Base-by-base conservation (phyloP, 2,113 vertebrate genomes). In the Myotis yumanensis region DNA sequence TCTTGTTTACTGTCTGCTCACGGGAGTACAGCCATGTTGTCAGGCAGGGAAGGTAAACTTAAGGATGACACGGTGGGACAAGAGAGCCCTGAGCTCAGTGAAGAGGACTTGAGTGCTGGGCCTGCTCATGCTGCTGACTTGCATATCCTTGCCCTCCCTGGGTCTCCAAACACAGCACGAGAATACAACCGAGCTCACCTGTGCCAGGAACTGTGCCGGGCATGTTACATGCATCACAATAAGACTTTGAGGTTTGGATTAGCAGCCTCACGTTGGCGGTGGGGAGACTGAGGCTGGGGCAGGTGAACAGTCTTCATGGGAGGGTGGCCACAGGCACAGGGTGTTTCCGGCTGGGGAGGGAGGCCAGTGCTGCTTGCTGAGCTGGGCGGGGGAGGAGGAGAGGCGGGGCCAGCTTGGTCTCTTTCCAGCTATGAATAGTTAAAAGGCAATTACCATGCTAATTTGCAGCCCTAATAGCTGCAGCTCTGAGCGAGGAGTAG, bases 401-500 rank as follows among this genome's bases (percentile, higher is more conserved):
- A 72, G 81, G 46, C 1, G 1, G 81, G 23, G 48, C 72, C 75
- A 18, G 73, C 37, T 54, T n/a, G 52, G 37, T 73, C 57, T 30
- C 76, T 95, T 96, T 92, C 94, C 97, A 93, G 95, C 96, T 98
- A 98, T 97, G 98, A 98, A 98, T 97, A 97, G 98, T 98, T 98
- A 98, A 99, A 98, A 99, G 98, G 98, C 99, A 99, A 99, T 99
- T 99, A 99, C 96, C 93, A 99, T 99, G 99, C 99, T 99, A 99
- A 99, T 99, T 99, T 99, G 98, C 93, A 91, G 94, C 69, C 16
- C 79, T 98, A 98, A 98, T 98, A 95, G 90, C 94, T 96, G 0
- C 98, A 97, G 98, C 98, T 98, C 96, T 88, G 97, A 93, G 96
- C 93, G 87, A 59, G n/a, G 25, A 64, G 93, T 95, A 95, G 1